Evolutionary conservation across 2,113 vertebrate species (phyloP).

Genomic region (Pitta sordida): DNA sequence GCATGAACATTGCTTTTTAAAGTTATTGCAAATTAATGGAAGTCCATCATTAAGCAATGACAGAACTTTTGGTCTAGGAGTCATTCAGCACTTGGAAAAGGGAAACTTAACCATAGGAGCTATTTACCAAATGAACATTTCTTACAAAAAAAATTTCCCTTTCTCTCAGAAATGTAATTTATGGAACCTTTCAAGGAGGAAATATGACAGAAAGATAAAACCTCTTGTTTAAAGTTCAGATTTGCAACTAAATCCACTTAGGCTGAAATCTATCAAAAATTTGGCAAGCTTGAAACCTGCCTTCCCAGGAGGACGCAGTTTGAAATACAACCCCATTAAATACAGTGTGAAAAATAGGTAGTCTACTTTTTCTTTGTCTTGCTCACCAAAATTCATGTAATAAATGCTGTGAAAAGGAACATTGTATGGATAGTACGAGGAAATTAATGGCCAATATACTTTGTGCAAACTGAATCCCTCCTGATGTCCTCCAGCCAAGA

Average conservation of each 20-base stretch:
- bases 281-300: not conserved
- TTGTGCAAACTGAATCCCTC: not conserved
- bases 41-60: not conserved
- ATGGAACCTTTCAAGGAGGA: conserved; percentile 26
- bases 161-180: conserved; percentile 39
- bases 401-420: not conserved
- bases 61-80: not conserved
- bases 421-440: not conserved
- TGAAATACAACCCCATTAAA: conserved; percentile 26
- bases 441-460: not conserved
- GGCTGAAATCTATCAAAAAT: conserved; percentile 14
- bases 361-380: conserved; percentile 24
- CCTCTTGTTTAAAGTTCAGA: not conserved
- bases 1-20: not conserved
- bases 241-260: conserved; percentile 20
- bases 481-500: not conserved
- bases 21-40: conserved; percentile 16
- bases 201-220: conserved; percentile 19
- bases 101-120: not conserved
- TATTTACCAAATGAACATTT: conserved; percentile 26
- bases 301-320: not conserved
- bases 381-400: not conserved
- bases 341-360: conserved; percentile 8
- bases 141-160: not conserved
- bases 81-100: not conserved